A percentile compares a stretch with the other conserved stretches of the same genome.
Evolutionary conservation across 1,140 invertebrate species (phyloP).

Genomic region (Triops cancriformis): DNA sequence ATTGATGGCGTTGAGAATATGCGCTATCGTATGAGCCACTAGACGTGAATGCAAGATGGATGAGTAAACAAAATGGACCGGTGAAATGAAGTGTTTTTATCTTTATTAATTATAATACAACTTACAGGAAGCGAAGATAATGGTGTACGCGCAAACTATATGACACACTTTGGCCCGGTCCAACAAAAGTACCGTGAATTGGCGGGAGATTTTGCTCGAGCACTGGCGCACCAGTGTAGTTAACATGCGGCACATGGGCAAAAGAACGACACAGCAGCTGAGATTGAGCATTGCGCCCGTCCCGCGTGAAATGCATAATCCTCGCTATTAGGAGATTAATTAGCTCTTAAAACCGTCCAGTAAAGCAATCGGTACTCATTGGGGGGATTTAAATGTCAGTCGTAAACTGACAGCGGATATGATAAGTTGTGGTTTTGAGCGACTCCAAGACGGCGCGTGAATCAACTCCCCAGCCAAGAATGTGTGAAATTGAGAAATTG

Average conservation of each 20-base stretch:
- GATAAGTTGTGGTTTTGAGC: neutral
- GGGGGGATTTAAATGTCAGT: neutral
- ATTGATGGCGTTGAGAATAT: constrained; percentile 30
- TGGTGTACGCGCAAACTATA: constrained; percentile 22
- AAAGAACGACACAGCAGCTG: constrained; percentile 31
- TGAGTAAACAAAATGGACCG: neutral
- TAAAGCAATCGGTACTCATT: neutral
- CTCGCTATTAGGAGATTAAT: constrained; percentile 22
- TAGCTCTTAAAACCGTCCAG: neutral
- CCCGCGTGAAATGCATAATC: constrained; percentile 31
- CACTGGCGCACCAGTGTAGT: constrained; percentile 20
- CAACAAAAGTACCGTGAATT: neutral
- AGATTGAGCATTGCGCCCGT: constrained; percentile 31
- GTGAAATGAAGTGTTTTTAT: neutral
- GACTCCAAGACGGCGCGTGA: neutral
- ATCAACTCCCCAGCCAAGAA: neutral
- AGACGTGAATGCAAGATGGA: neutral
- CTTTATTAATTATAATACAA: neutral
- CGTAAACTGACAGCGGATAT: neutral
- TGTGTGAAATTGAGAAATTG: neutral
- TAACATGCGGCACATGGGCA: constrained; percentile 30
- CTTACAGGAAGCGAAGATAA: constrained; percentile 24
- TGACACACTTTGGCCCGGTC: constrained; percentile 23
- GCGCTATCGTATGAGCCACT: constrained; percentile 26
- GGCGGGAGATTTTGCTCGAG: neutral